phyloP scores from a whole-genome alignment of 2,888 invertebrate species.

The Cotesia congregata region DNA sequence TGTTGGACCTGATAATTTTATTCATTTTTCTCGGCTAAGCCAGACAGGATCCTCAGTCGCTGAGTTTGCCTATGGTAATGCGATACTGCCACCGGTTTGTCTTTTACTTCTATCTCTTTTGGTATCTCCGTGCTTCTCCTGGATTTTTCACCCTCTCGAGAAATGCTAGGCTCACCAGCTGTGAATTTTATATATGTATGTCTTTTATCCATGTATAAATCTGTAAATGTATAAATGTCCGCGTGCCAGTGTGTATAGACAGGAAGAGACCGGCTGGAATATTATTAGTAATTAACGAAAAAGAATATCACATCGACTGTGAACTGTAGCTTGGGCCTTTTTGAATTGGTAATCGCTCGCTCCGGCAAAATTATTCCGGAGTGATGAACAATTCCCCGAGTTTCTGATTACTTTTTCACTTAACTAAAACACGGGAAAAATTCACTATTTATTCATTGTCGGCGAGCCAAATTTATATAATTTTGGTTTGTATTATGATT shows the following conservation, averaged over 20 bases:
- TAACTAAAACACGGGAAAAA: background rate
- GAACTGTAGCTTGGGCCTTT: slow-evolving; percentile 36
- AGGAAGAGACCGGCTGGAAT: slow-evolving; percentile 59
- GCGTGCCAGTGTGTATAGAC: background rate
- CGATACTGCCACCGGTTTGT: slow-evolving; percentile 44
- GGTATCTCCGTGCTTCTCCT: slow-evolving; percentile 3
- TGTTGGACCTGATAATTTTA: slow-evolving; percentile 60
- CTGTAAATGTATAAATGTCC: slow-evolving; percentile 1
- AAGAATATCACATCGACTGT: slow-evolving; percentile 46
- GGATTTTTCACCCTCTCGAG: slow-evolving; percentile 53
- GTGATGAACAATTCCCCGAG: slow-evolving; percentile 5
- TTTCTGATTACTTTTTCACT: slow-evolving; percentile 26
- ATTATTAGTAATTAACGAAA: slow-evolving; percentile 69
- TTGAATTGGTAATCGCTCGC: slow-evolving; percentile 50
- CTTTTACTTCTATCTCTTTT: slow-evolving; percentile 32
- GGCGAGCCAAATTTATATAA: background rate
- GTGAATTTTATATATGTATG: slow-evolving; percentile 25
- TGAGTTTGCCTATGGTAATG: slow-evolving; percentile 63
- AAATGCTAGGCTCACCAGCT: slow-evolving; percentile 22
- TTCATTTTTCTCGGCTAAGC: slow-evolving; percentile 60
- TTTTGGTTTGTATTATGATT: background rate
- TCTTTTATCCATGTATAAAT: background rate
- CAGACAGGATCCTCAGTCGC: slow-evolving; percentile 47
- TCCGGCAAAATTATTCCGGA: slow-evolving; percentile 19
- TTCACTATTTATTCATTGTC: slow-evolving; percentile 15